phyloP scores from a whole-genome alignment of 2,888 invertebrate species.

The Dryococelus australis region DNA sequence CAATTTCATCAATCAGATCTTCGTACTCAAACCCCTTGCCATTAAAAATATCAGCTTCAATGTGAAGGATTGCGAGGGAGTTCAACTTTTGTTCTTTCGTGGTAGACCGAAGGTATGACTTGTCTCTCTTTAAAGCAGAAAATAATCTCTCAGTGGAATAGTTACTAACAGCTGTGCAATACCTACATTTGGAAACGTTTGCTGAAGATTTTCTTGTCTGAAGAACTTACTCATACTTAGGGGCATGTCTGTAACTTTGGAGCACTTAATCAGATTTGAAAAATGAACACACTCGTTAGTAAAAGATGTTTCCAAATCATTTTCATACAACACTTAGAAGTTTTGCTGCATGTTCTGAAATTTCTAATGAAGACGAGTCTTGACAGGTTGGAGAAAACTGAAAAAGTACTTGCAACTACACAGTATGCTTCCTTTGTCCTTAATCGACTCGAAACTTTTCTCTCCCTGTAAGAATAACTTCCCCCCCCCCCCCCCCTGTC shows the following conservation, averaged over 20 bases:
- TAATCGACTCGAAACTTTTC: background rate
- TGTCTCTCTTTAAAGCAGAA: background rate
- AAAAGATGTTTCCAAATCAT: constrained; percentile 25
- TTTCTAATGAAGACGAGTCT: background rate
- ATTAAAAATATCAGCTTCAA: too few relatives aligned
- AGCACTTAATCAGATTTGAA: too few relatives aligned
- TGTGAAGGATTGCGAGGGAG: too few relatives aligned
- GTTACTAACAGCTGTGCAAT: constrained; percentile 7
- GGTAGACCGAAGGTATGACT: too few relatives aligned
- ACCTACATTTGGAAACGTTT: background rate
- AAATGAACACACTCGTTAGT: too few relatives aligned
- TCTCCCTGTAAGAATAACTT: constrained; percentile 12
- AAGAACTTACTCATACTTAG: too few relatives aligned
- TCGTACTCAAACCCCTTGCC: too few relatives aligned
- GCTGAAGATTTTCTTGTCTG: background rate
- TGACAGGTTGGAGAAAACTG: background rate
- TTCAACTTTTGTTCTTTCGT: too few relatives aligned
- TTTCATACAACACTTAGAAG: background rate
- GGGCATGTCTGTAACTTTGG: too few relatives aligned
- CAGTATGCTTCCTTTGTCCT: background rate
- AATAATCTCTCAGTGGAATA: background rate
- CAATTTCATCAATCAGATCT: background rate
- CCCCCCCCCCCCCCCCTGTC: too few relatives aligned
- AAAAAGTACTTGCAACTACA: too few relatives aligned
- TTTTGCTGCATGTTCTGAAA: constrained; percentile 17